Evolutionary conservation across 2,113 vertebrate genomes (phyloP).

Genomic region (Jacana jacana): DNA sequence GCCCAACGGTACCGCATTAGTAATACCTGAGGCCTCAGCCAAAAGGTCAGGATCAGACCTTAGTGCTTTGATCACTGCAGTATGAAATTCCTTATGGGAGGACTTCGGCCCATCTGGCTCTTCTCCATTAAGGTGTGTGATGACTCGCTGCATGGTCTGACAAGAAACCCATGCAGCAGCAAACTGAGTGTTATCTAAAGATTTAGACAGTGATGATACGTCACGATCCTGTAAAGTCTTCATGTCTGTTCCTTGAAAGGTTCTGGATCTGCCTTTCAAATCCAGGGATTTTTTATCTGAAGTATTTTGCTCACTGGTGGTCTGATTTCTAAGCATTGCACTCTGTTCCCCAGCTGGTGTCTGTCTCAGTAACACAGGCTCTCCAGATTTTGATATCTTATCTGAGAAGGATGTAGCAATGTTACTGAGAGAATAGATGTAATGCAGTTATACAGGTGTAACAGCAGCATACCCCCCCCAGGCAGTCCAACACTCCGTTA

Average conservation of each 20-base stretch:
- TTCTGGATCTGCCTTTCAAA: slow-evolving; percentile 12
- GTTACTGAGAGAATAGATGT: slow-evolving; percentile 13
- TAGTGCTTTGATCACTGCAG: slow-evolving; percentile 78
- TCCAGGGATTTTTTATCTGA: slow-evolving; percentile 4
- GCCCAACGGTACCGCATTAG: not conserved
- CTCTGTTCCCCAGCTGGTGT: slow-evolving; percentile 29
- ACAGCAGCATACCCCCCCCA: not conserved
- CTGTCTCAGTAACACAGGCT: slow-evolving; percentile 36
- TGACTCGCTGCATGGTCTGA: slow-evolving; percentile 43
- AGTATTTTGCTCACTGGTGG: not conserved
- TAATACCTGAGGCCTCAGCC: slow-evolving; percentile 77
- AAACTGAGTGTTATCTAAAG: slow-evolving; percentile 33
- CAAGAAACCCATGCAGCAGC: slow-evolving; percentile 50
- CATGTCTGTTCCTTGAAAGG: not conserved
- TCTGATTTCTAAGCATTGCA: slow-evolving; percentile 15
- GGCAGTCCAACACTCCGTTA: not conserved
- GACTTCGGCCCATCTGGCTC: slow-evolving; percentile 55
- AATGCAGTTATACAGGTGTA: not conserved
- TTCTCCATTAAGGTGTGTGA: slow-evolving; percentile 9
- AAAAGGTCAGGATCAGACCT: slow-evolving; percentile 70
- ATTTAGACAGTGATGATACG: not conserved
- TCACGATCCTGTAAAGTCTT: not conserved
- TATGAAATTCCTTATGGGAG: slow-evolving; percentile 81
- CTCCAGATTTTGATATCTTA: slow-evolving; percentile 31
- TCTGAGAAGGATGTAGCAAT: slow-evolving; percentile 33